Evolutionary conservation across 1,140 invertebrate species (phyloP).

Genomic region (Eupristina koningsbergeri): DNA sequence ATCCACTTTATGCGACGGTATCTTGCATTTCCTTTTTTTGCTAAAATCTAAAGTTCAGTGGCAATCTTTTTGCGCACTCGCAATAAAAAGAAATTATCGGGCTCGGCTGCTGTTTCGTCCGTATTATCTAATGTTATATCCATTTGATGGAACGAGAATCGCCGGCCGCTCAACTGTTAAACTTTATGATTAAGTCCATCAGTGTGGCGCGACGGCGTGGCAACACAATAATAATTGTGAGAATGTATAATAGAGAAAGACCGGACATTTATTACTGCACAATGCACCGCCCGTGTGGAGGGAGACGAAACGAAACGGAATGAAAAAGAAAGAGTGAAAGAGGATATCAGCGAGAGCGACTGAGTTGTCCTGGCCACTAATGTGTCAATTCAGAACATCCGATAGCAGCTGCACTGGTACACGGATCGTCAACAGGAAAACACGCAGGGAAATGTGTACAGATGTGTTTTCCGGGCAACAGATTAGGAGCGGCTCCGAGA

Average conservation of each 20-base stretch:
- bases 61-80: background rate
- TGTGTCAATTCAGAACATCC: slow-evolving; percentile 48
- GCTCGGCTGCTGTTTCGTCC: background rate
- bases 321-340: no score
- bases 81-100: slow-evolving; percentile 25
- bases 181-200: slow-evolving; percentile 36
- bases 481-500: background rate
- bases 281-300: slow-evolving; percentile 5
- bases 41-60: slow-evolving; percentile 41
- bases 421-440: no score
- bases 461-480: background rate
- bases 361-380: slow-evolving; percentile 9
- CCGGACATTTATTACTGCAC: slow-evolving; percentile 46
- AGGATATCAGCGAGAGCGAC: slow-evolving; percentile 13
- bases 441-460: background rate
- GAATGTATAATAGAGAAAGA: slow-evolving; percentile 31
- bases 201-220: slow-evolving; percentile 1
- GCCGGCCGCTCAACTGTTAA: slow-evolving; percentile 1
- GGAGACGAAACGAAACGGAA: background rate
- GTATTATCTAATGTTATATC: slow-evolving; percentile 24
- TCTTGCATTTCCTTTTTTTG: slow-evolving; percentile 6
- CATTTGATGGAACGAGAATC: background rate
- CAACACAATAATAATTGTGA: slow-evolving; percentile 37
- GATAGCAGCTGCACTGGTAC: slow-evolving; percentile 12
- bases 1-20: slow-evolving; percentile 9